Conservation (phyloP, 2,113 vertebrate species). For the Rhodinocichla rosea region DNA sequence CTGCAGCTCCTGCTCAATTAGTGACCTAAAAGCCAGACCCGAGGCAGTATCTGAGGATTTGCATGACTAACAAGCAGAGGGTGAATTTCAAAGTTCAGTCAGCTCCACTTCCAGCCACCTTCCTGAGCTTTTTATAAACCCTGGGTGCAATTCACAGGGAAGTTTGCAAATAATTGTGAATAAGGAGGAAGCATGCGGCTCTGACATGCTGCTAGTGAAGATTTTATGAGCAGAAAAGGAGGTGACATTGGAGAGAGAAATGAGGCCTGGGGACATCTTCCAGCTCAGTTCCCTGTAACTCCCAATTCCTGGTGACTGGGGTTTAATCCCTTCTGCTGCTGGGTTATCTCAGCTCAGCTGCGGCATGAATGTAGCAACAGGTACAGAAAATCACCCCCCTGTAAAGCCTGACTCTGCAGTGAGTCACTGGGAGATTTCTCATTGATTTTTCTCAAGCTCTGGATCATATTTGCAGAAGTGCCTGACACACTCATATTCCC, state of each 20-base stretch:
- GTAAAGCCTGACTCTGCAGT: not conserved
- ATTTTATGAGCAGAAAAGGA: constrained; percentile 37
- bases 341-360: not conserved
- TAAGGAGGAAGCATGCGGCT: constrained; percentile 34
- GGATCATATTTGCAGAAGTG: not conserved
- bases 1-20: not conserved
- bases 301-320: not conserved
- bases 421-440: not conserved
- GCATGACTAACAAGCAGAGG: constrained; percentile 32
- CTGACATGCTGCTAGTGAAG: constrained; percentile 4
- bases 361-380: not conserved
- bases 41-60: constrained; percentile 25
- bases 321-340: not conserved
- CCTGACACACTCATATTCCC: not conserved
- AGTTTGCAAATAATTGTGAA: constrained; percentile 52
- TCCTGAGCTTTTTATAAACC: constrained; percentile 55
- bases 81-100: constrained; percentile 52
- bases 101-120: not conserved
- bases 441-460: not conserved
- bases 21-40: constrained; percentile 21
- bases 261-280: not conserved
- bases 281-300: not conserved
- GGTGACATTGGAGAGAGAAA: not conserved
- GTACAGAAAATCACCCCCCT: not conserved
- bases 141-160: constrained; percentile 44